A percentile compares a stretch with the other conserved stretches of the same genome.
phyloP scores from a whole-genome alignment of 2,888 invertebrate genomes.

The Catonia carolina region DNA sequence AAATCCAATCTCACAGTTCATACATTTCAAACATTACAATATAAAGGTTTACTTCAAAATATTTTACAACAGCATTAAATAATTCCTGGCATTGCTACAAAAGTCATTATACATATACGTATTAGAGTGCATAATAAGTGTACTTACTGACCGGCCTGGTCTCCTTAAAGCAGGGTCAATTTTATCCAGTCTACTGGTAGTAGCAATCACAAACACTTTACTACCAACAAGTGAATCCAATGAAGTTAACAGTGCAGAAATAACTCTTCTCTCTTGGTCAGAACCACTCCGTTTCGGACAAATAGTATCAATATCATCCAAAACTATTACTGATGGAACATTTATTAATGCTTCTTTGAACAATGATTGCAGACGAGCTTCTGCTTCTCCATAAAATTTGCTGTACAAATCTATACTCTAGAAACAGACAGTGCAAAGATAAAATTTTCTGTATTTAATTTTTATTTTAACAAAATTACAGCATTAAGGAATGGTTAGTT shows the following conservation, averaged over 20 bases:
- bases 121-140: too few species aligned
- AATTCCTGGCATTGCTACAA: too few species aligned
- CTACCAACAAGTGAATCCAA: conserved; percentile 56
- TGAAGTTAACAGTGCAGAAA: conserved; percentile 55
- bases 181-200: conserved; percentile 67
- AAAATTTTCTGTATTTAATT: too few species aligned
- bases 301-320: conserved; percentile 80
- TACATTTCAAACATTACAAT: too few species aligned
- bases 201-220: conserved; percentile 64
- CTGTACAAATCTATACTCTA: conserved; percentile 64
- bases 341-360: conserved; percentile 61
- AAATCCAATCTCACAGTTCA: too few species aligned
- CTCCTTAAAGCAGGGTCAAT: conserved; percentile 69
- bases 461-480: too few species aligned
- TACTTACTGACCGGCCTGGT: conserved; percentile 54
- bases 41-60: too few species aligned
- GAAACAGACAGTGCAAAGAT: conserved; percentile 13
- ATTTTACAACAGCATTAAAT: too few species aligned
- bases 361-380: conserved; percentile 57
- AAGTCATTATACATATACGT: too few species aligned
- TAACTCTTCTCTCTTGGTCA: conserved; percentile 66
- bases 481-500: too few species aligned
- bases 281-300: conserved; percentile 55
- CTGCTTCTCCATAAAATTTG: conserved; percentile 70
- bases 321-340: conserved; percentile 68